phyloP scores from a whole-genome alignment of 2,113 vertebrate genomes.

The Zosterops lateralis region DNA sequence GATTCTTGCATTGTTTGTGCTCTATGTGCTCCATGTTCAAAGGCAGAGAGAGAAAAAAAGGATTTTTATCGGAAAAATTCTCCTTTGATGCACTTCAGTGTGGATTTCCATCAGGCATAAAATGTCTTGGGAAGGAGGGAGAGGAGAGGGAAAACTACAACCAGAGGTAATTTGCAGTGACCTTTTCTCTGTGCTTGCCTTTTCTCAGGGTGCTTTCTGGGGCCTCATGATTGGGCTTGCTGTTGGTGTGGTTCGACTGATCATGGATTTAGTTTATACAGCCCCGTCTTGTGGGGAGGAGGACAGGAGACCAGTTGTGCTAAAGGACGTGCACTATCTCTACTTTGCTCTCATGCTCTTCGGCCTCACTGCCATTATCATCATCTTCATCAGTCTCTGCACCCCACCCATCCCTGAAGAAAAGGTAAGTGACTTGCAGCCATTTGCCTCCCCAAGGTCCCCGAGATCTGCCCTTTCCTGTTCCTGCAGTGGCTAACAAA shows the following conservation, averaged over 20 bases:
- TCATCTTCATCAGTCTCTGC: constrained; percentile 78
- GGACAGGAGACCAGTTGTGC: constrained; percentile 81
- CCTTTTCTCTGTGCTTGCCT: neutral
- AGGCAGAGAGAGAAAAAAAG: neutral
- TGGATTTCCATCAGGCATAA: neutral
- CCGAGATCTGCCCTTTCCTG: neutral
- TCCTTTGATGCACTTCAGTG: neutral
- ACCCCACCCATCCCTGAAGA: constrained; percentile 82
- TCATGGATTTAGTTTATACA: constrained; percentile 83
- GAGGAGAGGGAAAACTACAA: neutral
- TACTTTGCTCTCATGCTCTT: constrained; percentile 91
- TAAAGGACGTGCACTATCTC: constrained; percentile 90
- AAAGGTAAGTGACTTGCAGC: constrained; percentile 73
- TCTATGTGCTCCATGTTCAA: neutral
- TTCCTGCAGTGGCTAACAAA: neutral
- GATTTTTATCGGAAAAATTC: neutral
- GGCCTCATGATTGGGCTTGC: constrained; percentile 86
- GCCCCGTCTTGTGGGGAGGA: constrained; percentile 83
- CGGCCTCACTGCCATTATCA: constrained; percentile 74
- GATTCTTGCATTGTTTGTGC: neutral
- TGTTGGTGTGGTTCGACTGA: constrained; percentile 81
- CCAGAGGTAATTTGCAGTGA: neutral
- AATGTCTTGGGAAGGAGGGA: neutral
- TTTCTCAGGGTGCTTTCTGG: constrained; percentile 92
- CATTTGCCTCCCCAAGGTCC: neutral